phyloP scores from a whole-genome alignment of 2,888 invertebrate species.

The Hirudinaria manillensis region DNA sequence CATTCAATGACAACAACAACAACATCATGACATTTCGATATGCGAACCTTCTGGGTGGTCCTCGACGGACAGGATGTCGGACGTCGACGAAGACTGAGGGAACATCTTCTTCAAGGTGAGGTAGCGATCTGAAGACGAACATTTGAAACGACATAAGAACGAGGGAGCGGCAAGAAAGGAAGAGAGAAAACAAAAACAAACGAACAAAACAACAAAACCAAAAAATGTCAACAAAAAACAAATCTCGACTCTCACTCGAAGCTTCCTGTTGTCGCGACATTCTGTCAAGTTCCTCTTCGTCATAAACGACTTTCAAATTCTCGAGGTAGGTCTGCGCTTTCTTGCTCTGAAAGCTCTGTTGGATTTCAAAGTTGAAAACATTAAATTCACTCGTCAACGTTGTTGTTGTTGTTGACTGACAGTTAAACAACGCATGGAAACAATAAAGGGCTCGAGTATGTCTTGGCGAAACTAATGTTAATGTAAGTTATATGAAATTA shows the following conservation, averaged over 20 bases:
- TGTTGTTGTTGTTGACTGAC: too few species aligned
- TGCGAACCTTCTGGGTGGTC: background rate
- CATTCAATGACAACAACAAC: too few species aligned
- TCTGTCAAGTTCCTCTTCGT: slow-evolving; percentile 81
- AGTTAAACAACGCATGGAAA: too few species aligned
- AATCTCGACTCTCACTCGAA: slow-evolving; percentile 23
- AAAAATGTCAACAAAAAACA: background rate
- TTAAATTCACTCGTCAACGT: background rate
- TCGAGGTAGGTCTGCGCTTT: slow-evolving; percentile 90
- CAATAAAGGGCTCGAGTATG: too few species aligned
- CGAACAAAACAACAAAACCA: background rate
- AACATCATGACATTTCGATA: background rate
- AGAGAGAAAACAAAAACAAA: background rate
- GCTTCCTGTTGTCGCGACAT: slow-evolving; percentile 82
- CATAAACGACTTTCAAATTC: slow-evolving; percentile 81
- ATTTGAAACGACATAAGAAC: background rate
- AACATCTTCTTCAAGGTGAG: background rate
- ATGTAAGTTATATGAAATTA: too few species aligned
- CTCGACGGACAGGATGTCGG: background rate
- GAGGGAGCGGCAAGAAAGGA: background rate
- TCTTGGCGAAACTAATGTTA: background rate
- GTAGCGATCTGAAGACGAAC: background rate
- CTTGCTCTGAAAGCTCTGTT: slow-evolving; percentile 84
- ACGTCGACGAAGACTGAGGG: background rate
- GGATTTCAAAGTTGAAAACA: slow-evolving; percentile 39